These are phyloP conservation scores for Gephyroberyx darwinii DNA, from an alignment of 2,797 vertebrate genomes.

Conservation along the genomic window DNA sequence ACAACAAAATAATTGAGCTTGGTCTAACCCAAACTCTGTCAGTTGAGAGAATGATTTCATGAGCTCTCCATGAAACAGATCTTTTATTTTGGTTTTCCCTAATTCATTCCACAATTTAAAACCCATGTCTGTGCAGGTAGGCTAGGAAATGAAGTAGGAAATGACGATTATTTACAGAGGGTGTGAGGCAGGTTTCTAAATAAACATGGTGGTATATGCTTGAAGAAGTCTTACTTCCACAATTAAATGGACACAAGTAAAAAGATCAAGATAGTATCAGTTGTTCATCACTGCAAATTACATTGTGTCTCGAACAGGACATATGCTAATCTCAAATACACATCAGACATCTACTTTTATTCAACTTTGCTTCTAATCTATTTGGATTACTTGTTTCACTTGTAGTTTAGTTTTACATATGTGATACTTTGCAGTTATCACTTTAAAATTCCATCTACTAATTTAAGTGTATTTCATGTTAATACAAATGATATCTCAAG, in stretches of 20 bases:
- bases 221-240: slow-evolving; percentile 7
- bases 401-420: not conserved
- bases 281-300: not conserved
- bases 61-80: slow-evolving; percentile 2
- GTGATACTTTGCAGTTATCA: not conserved
- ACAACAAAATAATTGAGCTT: not conserved
- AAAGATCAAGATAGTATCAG: no score
- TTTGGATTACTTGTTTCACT: not conserved
- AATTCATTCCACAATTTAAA: slow-evolving; percentile 38
- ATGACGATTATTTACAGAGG: slow-evolving; percentile 39
- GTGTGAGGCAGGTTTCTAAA: slow-evolving; percentile 18
- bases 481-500: slow-evolving; percentile 8
- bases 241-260: slow-evolving; percentile 3
- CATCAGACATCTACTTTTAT: slow-evolving; percentile 4
- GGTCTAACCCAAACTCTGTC: slow-evolving; percentile 16
- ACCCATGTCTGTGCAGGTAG: slow-evolving; percentile 1
- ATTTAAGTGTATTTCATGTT: slow-evolving; percentile 18
- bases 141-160: not conserved
- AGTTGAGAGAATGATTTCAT: slow-evolving; percentile 34
- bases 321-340: not conserved
- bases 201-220: slow-evolving; percentile 1
- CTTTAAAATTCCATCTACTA: slow-evolving; percentile 2
- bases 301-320: not conserved
- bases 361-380: not conserved
- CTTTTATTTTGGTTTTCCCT: slow-evolving; percentile 21